These are phyloP conservation scores for Forbesichthys papilliferus DNA, from an alignment of 2,113 vertebrate genomes.

Conservation along the genomic window DNA sequence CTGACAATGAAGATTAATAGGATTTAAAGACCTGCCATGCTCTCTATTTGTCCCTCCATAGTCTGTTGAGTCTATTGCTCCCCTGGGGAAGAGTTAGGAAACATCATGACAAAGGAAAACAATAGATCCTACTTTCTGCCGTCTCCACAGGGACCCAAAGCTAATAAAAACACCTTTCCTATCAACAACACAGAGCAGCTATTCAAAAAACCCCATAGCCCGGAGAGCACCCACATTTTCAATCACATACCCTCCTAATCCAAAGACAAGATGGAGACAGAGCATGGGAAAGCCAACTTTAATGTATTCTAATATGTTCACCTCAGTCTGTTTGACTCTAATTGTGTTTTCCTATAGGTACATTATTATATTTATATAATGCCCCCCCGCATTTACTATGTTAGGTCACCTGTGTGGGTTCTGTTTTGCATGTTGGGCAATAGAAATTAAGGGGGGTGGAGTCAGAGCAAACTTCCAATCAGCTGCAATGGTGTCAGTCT, in stretches of 20 bases:
- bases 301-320: not conserved
- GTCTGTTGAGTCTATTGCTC: conserved; percentile 32
- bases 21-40: conserved; percentile 19
- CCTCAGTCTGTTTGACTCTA: too few relatives aligned
- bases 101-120: conserved; percentile 30
- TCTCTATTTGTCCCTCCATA: conserved; percentile 19
- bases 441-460: too few relatives aligned
- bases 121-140: not conserved
- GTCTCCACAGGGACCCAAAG: conserved; percentile 13
- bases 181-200: not conserved
- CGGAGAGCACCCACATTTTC: not conserved
- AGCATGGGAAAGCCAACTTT: too few relatives aligned
- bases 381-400: too few relatives aligned
- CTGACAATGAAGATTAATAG: conserved; percentile 34
- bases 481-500: too few relatives aligned
- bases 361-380: too few relatives aligned
- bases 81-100: conserved; percentile 24
- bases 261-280: not conserved
- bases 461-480: too few relatives aligned
- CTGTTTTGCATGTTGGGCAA: too few relatives aligned
- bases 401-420: too few relatives aligned
- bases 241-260: conserved; percentile 3
- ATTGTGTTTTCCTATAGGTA: too few relatives aligned
- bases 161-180: conserved; percentile 19
- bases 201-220: not conserved